phyloP scores from a whole-genome alignment of 2,797 vertebrate species.

The Hippoglossus hippoglossus region DNA sequence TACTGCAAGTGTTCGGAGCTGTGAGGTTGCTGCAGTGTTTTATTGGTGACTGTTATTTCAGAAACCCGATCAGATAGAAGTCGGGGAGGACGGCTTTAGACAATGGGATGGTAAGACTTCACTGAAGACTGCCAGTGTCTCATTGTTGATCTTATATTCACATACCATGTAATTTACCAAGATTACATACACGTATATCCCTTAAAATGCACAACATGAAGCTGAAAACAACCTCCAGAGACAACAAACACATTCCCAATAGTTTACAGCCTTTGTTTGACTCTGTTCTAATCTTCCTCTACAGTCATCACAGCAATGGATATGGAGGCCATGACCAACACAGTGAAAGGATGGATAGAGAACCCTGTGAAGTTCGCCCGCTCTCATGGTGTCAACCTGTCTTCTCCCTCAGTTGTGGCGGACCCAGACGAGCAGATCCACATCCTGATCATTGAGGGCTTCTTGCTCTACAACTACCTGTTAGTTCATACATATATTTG shows the following conservation, averaged over 20 bases:
- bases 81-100: constrained; percentile 98
- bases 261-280: constrained; percentile 30
- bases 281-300: constrained; percentile 30
- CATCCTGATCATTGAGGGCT: constrained; percentile 94
- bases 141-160: constrained; percentile 35
- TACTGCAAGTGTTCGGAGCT: constrained; percentile 75
- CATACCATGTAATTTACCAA: constrained; percentile 12
- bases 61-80: constrained; percentile 98
- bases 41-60: constrained; percentile 98
- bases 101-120: constrained; percentile 95
- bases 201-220: constrained; percentile 10
- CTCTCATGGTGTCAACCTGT: constrained; percentile 88
- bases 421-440: constrained; percentile 82
- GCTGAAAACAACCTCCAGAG: constrained; percentile 6
- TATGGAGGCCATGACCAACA: constrained; percentile 96
- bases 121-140: constrained; percentile 79
- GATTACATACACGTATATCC: background rate
- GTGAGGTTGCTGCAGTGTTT: constrained; percentile 90
- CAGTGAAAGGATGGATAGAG: constrained; percentile 89
- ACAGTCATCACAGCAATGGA: constrained; percentile 92
- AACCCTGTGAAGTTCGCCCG: constrained; percentile 94
- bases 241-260: constrained; percentile 27
- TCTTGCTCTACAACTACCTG: constrained; percentile 94
- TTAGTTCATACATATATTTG: constrained; percentile 62
- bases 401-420: constrained; percentile 62